phyloP scores from a whole-genome alignment of 92 coral and sea anemone genomes.

The Zoanthus gigantus region DNA sequence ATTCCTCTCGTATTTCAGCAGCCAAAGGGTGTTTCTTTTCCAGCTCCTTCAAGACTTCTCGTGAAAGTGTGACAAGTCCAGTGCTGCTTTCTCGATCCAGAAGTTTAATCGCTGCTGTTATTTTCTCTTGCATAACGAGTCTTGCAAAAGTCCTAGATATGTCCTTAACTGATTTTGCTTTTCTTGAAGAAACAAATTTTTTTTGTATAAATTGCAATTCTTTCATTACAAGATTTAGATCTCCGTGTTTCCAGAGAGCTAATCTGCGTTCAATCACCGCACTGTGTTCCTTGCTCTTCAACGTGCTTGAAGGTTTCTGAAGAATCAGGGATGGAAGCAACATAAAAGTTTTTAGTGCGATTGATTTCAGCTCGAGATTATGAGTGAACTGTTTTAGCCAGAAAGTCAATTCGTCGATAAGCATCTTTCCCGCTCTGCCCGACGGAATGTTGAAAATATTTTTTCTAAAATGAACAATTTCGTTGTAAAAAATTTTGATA shows the following conservation, averaged over 20 bases:
- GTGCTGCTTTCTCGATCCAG: constrained; percentile 46
- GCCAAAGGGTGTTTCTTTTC: constrained; percentile 42
- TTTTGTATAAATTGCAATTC: constrained; percentile 62
- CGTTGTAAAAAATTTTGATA: constrained; percentile 21
- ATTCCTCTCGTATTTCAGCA: constrained; percentile 31
- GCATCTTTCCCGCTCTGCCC: constrained; percentile 55
- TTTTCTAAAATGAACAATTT: constrained; percentile 56
- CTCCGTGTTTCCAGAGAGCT: constrained; percentile 51
- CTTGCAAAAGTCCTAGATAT: constrained; percentile 34
- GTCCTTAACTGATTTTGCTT: constrained; percentile 58
- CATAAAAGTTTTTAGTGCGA: constrained; percentile 60
- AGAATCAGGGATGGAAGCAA: constrained; percentile 58
- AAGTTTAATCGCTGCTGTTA: constrained; percentile 45
- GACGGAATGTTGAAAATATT: constrained; percentile 57
- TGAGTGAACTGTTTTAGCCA: constrained; percentile 51
- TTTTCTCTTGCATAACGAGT: constrained; percentile 49
- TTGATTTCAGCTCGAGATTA: background rate
- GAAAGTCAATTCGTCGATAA: constrained; percentile 51
- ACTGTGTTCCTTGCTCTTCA: constrained; percentile 54
- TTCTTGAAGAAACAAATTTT: constrained; percentile 52
- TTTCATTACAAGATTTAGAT: constrained; percentile 38
- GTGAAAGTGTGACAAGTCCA: constrained; percentile 16
- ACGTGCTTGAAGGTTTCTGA: constrained; percentile 58
- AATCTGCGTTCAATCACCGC: constrained; percentile 52
- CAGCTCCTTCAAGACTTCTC: constrained; percentile 43